Percentiles rank a stretch among this genome's conserved stretches.
Evolutionary conservation across 2,888 invertebrate species (phyloP).

Genomic region (Caenorhabditis uteleia): DNA sequence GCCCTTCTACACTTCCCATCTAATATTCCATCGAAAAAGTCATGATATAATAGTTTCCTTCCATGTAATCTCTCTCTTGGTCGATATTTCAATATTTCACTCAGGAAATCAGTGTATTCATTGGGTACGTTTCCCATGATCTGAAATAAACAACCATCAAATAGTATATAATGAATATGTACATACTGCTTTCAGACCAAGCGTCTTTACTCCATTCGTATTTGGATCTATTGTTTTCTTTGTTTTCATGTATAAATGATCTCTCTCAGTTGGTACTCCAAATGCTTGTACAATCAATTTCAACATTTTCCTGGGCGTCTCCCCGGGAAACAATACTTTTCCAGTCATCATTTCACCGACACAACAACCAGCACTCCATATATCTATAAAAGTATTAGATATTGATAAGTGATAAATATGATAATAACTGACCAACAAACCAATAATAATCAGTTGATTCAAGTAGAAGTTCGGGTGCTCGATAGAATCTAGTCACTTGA

Average conservation of each 20-base stretch:
- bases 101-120: conserved; percentile 40
- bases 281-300: conserved; percentile 36
- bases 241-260: conserved; percentile 35
- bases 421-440: conserved; percentile 29
- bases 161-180: not conserved
- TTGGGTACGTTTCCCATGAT: conserved; percentile 12
- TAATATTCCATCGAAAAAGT: conserved; percentile 48
- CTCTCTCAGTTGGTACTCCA: conserved; percentile 29
- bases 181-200: conserved; percentile 17
- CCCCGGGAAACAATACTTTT: conserved; percentile 49
- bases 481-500: conserved; percentile 55
- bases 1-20: conserved; percentile 21
- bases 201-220: conserved; percentile 7
- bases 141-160: too few relatives aligned
- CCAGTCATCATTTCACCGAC: conserved; percentile 58
- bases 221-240: conserved; percentile 16
- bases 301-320: conserved; percentile 35
- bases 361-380: conserved; percentile 59
- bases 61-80: conserved; percentile 54
- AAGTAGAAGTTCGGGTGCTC: conserved; percentile 60
- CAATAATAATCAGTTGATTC: conserved; percentile 44
- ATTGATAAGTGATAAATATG: not conserved
- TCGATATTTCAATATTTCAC: conserved; percentile 45
- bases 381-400: conserved; percentile 24
- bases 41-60: conserved; percentile 41